A percentile compares a stretch with the other conserved stretches of the same genome.
These are phyloP conservation scores for Cyrtodaria siliqua DNA, from an alignment of 2,888 invertebrate species.

Conservation along the genomic window DNA sequence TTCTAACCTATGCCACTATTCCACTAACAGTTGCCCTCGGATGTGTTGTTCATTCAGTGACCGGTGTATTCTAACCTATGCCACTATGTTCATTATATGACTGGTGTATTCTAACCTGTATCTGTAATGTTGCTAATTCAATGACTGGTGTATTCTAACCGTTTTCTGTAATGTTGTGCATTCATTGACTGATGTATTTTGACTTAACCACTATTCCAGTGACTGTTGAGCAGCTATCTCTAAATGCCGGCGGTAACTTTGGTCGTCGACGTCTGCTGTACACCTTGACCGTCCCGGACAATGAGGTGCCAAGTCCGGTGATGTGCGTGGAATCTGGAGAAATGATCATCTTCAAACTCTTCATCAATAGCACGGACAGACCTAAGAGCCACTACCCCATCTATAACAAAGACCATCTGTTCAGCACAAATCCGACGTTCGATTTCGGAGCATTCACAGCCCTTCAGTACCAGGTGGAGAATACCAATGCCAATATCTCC, in stretches of 20 bases:
- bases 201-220: conserved; percentile 34
- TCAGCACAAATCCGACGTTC: conserved; percentile 82
- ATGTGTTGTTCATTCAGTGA: too few relatives aligned
- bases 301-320: conserved; percentile 80
- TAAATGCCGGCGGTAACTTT: conserved; percentile 1
- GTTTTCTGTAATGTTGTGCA: too few relatives aligned
- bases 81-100: too few relatives aligned
- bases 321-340: conserved; percentile 82
- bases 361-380: conserved; percentile 77
- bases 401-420: conserved; percentile 82
- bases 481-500: conserved; percentile 81
- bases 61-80: too few relatives aligned
- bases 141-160: too few relatives aligned
- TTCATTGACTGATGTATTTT: too few relatives aligned
- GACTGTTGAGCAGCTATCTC: conserved; percentile 46
- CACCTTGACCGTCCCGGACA: conserved; percentile 70
- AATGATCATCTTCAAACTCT: conserved; percentile 82
- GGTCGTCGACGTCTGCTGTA: conserved; percentile 76
- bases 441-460: conserved; percentile 83
- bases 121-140: too few relatives aligned
- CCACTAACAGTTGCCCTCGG: too few relatives aligned
- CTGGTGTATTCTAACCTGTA: too few relatives aligned
- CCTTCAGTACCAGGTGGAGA: conserved; percentile 78
- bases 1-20: too few relatives aligned
- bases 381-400: conserved; percentile 81